Base-by-base conservation (phyloP, 2,113 vertebrate genomes). In the Holacanthus passer region DNA sequence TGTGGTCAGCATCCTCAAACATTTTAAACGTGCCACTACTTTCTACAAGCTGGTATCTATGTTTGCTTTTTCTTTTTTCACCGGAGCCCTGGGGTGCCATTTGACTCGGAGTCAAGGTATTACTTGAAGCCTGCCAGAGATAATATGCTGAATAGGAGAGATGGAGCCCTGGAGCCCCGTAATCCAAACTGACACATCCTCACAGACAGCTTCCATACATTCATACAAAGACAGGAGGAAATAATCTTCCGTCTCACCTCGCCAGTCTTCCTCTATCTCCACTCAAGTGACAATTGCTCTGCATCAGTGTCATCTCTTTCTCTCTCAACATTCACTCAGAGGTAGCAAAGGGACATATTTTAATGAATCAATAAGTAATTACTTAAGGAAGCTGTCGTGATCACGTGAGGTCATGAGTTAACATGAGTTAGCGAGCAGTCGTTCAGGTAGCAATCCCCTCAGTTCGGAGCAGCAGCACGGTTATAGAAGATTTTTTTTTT, bases 291-390 rank as follows among this genome's bases (percentile, higher is more conserved):
- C 68, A 56, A 29, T 67, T 63, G 48, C 1, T 62, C 39, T 52
- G 11, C 20, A 31, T 85, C 27, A 19, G 31, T 60, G 58, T 69
- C 56, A 60, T 20, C 56, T 5, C 2, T 35, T 74, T 73, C n/a
- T 62, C 10, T 45, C 10, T 43, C 16, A 63, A 41, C 35, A 65
- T 77, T 71, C 7, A 19, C 24, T 47, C 45, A 79, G 43, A n/a
- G 16, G 24, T 19, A 56, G 37, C 27, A 37, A 77, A 66, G 24
- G 32, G 24, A 66, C 27, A 69, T 5, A 81, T 74, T 58, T 84
- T 63, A 67, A 62, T 63, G 13, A 88, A 88, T 92, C 84, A 85
- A 86, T 89, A 90, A 48, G 10, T 47, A 86, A 88, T 93, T 89
- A 90, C 75, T 87, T 81, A 77, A 58, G 67, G 66, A 80, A 67